Base-by-base conservation (phyloP, 1,140 invertebrate genomes). In the Heliconius hewitsoni region DNA sequence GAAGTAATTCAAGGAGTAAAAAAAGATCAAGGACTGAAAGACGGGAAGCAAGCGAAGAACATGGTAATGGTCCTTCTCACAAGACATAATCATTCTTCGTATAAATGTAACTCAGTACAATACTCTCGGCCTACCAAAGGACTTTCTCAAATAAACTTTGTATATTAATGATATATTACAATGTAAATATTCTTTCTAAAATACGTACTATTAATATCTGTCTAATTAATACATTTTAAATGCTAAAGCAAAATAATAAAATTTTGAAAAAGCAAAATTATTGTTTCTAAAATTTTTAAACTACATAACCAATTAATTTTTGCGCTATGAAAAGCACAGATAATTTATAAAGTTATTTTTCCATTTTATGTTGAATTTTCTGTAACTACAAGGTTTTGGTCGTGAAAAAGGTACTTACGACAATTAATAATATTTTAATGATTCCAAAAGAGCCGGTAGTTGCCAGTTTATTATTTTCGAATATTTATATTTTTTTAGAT, bases 71-170 rank as follows among this genome's bases (percentile, higher is more conserved):
- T 72, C n/a, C 71, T 74, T 27, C 55, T 75, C 60, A 81, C 81
- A 85, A 86, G 85, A 86, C 84, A 85, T 85, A 85, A 86, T 83
- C 85, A 86, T 83, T 83, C 55, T 79, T 60, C 76, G 55, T 74
- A 55, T 66, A 77, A 34, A 77, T 30, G n/a, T 23, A 3, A 23
- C 9, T 23, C 27, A 66, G 23, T 66, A 66, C 3, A 30, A 30
- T 30, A 66, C 11, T 57, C 9, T 57, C 55, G 8, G 18, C 60
- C 60, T 66, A 66, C 60, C 19, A 30, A 66, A 66, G 60, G 11
- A 11, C 13, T 66, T 66, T 27, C 9, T 72, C 19, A 71, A 52
- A 52, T 52, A 18, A 52, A 52, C 5, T 19, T 52, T 16, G 18
- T 52, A 46, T 19, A 52, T 52, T 19, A 52, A 52, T 18, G 18